These are phyloP conservation scores for Oryzias woworae DNA, from an alignment of 2,113 vertebrate species.

Conservation along the genomic window DNA sequence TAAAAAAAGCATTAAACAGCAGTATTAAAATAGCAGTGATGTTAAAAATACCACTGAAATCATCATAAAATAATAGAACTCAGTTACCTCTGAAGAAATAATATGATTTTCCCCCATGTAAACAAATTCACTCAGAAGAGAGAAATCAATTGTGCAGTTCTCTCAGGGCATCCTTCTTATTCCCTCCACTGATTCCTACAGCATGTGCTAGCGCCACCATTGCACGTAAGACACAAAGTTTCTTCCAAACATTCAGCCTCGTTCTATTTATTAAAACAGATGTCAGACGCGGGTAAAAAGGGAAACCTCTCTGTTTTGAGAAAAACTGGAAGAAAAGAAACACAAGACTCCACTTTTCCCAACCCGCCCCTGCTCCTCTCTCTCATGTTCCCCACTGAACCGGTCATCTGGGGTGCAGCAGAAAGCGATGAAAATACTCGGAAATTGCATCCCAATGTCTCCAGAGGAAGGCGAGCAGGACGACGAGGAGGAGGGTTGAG, in stretches of 20 bases:
- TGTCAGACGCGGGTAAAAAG: slow-evolving; percentile 50
- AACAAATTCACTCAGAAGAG: slow-evolving; percentile 83
- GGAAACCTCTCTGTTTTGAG: slow-evolving; percentile 44
- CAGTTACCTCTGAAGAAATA: slow-evolving; percentile 78
- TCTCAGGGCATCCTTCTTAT: slow-evolving; percentile 52
- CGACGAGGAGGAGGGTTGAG: slow-evolving; percentile 87
- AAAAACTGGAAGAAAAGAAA: slow-evolving; percentile 25
- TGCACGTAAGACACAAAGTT: slow-evolving; percentile 54
- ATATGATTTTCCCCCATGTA: slow-evolving; percentile 87
- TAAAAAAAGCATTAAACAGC: slow-evolving; percentile 40
- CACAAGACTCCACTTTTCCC: slow-evolving; percentile 35
- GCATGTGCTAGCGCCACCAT: slow-evolving; percentile 46
- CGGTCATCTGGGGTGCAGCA: slow-evolving; percentile 88
- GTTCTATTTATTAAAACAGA: slow-evolving; percentile 25
- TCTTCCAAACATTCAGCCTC: slow-evolving; percentile 28
- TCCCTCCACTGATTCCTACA: slow-evolving; percentile 28
- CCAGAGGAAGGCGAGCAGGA: slow-evolving; percentile 91
- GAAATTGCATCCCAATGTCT: slow-evolving; percentile 93
- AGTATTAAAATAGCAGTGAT: slow-evolving; percentile 66
- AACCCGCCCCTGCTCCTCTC: slow-evolving; percentile 19
- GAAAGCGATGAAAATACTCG: slow-evolving; percentile 86
- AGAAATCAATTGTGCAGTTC: slow-evolving; percentile 68
- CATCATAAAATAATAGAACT: slow-evolving; percentile 62
- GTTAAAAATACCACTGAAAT: slow-evolving; percentile 69
- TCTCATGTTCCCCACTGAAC: slow-evolving; percentile 12